These are phyloP conservation scores for Synaphobranchus kaupii DNA, from an alignment of 2,797 vertebrate species.

Conservation along the genomic window DNA sequence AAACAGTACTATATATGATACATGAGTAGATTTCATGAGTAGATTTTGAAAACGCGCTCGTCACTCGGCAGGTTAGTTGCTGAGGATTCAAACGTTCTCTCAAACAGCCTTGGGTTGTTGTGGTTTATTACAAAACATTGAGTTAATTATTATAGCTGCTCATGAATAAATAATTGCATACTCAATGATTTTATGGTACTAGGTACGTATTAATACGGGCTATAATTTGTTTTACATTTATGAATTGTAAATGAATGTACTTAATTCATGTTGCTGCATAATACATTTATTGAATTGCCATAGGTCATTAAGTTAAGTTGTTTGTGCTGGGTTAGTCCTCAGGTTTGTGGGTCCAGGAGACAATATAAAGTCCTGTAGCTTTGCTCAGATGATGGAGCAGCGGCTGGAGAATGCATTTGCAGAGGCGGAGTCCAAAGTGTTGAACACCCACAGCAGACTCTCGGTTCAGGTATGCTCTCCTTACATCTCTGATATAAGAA, in stretches of 20 bases:
- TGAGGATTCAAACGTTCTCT: not conserved
- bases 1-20: not conserved
- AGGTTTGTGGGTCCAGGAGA: constrained; percentile 90
- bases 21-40: not conserved
- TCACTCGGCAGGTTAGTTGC: not conserved
- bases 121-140: not conserved
- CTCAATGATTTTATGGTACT: not conserved
- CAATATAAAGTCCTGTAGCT: constrained; percentile 89
- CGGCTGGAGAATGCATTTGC: constrained; percentile 89
- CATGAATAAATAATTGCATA: not conserved
- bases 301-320: not conserved
- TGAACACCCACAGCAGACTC: constrained; percentile 80
- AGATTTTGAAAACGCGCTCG: not conserved
- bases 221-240: not conserved
- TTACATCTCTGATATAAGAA: constrained; percentile 26
- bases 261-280: not conserved
- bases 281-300: not conserved
- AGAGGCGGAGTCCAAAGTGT: constrained; percentile 85
- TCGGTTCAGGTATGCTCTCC: constrained; percentile 82
- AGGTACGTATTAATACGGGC: not conserved
- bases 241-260: not conserved
- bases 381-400: constrained; percentile 93
- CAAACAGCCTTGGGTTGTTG: not conserved
- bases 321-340: constrained; percentile 76
- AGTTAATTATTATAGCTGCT: not conserved